These are phyloP conservation scores for Atherinomorus stipes DNA, from an alignment of 2,113 vertebrate genomes.

Conservation along the genomic window DNA sequence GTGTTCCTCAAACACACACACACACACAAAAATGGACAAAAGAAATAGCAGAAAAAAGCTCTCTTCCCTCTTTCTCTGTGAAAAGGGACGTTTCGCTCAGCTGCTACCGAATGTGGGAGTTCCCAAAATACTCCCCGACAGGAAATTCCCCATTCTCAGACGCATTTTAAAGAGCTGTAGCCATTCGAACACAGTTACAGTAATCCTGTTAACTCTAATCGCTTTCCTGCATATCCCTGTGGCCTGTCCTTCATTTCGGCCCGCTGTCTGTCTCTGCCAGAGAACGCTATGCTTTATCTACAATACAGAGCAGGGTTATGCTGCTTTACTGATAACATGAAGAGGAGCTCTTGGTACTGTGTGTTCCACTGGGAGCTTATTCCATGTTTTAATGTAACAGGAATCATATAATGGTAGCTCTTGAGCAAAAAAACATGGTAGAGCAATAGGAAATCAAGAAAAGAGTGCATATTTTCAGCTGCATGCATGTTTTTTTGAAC, in stretches of 20 bases:
- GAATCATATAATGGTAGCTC: not conserved
- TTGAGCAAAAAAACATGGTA: not conserved
- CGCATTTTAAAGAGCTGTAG: constrained; percentile 71
- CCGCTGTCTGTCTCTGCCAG: constrained; percentile 35
- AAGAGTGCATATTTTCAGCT: not conserved
- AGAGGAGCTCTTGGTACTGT: constrained; percentile 33
- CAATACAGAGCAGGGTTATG: constrained; percentile 26
- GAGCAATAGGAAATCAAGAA: not conserved
- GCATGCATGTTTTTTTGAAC: constrained; percentile 16
- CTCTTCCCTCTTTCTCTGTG: constrained; percentile 11
- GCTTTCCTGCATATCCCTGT: constrained; percentile 72
- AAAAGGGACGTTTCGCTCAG: constrained; percentile 39
- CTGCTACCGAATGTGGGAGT: constrained; percentile 77
- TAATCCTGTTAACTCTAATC: constrained; percentile 83
- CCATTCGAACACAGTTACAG: constrained; percentile 73
- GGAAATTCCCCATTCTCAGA: constrained; percentile 85
- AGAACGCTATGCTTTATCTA: constrained; percentile 55
- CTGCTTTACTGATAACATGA: constrained; percentile 61
- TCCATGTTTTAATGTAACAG: constrained; percentile 20
- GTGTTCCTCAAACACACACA: constrained; percentile 26
- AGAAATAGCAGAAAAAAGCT: constrained; percentile 32
- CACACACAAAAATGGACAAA: constrained; percentile 40
- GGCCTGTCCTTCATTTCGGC: constrained; percentile 50
- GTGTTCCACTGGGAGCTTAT: constrained; percentile 36
- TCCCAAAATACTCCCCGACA: constrained; percentile 81